A percentile compares a stretch with the other conserved stretches of the same genome.
These are phyloP conservation scores for Oligia fasciuncula DNA, from an alignment of 2,888 invertebrate species.

Conservation along the genomic window DNA sequence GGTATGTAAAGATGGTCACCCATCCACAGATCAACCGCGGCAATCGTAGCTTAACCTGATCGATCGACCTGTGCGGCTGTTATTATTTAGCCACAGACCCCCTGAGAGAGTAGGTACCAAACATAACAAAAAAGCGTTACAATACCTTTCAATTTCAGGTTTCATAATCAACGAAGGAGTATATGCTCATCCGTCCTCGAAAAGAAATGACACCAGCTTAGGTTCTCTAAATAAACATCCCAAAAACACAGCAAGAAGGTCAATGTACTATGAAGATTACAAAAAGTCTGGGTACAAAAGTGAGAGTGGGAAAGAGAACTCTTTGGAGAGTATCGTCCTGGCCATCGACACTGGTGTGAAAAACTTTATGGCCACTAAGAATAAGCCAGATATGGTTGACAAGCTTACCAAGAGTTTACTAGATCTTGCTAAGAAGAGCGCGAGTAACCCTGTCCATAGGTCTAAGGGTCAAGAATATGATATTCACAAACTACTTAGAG, in stretches of 20 bases:
- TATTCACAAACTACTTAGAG: background rate
- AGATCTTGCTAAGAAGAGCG: background rate
- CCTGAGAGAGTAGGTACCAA: too few species aligned
- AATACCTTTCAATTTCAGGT: conserved; percentile 20
- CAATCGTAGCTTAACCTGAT: too few species aligned
- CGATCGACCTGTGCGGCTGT: too few species aligned
- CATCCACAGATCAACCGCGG: too few species aligned
- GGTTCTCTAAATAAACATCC: background rate
- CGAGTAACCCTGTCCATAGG: conserved; percentile 8
- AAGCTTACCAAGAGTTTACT: conserved; percentile 1
- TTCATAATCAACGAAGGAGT: conserved; percentile 4
- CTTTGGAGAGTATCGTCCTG: conserved; percentile 45
- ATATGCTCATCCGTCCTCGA: background rate
- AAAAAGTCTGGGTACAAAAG: too few species aligned
- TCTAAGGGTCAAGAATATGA: conserved; percentile 6
- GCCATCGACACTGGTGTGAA: conserved; percentile 45
- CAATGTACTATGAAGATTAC: background rate
- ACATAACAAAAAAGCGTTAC: background rate
- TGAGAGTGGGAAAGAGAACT: background rate
- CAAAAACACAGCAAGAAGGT: background rate
- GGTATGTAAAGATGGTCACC: too few species aligned
- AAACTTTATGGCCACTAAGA: background rate
- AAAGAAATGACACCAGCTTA: background rate
- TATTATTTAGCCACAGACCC: too few species aligned
- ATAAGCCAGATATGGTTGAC: conserved; percentile 23